A percentile compares a stretch with the other conserved stretches of the same genome.
phyloP scores from a whole-genome alignment of 2,797 vertebrate genomes.

The Rhadinocentrus ornatus region DNA sequence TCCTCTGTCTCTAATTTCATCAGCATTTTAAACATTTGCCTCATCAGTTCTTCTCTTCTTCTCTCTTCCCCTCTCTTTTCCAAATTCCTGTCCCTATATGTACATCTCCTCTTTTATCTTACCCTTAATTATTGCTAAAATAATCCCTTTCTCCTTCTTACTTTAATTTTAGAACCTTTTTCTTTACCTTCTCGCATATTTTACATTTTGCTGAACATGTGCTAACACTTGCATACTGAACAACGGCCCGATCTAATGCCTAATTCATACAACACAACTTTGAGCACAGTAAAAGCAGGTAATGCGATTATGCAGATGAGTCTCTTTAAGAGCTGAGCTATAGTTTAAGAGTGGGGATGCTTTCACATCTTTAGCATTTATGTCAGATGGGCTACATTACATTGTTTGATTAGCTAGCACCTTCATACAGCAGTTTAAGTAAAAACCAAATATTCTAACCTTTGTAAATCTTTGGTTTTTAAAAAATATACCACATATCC shows the following conservation, averaged over 20 bases:
- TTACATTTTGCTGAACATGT: neutral
- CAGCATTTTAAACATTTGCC: constrained; percentile 10
- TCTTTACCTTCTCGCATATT: neutral
- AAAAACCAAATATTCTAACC: neutral
- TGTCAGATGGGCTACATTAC: neutral
- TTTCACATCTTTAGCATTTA: neutral
- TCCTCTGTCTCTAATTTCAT: neutral
- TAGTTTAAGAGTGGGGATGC: neutral
- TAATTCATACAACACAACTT: neutral
- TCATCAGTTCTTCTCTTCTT: neutral
- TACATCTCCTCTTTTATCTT: neutral
- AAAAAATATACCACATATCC: neutral
- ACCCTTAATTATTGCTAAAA: neutral
- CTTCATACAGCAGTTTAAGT: neutral
- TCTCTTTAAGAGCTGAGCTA: neutral
- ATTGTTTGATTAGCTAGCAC: neutral
- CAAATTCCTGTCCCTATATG: neutral
- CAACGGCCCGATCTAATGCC: neutral
- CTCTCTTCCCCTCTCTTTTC: neutral
- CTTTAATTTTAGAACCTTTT: neutral
- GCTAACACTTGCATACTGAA: neutral
- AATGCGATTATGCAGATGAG: constrained; percentile 7
- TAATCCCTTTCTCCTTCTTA: neutral
- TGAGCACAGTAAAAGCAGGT: constrained; percentile 8
- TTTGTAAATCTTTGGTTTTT: neutral